Base-by-base conservation (phyloP, 2,113 vertebrate species). In the Platichthys stellatus region DNA sequence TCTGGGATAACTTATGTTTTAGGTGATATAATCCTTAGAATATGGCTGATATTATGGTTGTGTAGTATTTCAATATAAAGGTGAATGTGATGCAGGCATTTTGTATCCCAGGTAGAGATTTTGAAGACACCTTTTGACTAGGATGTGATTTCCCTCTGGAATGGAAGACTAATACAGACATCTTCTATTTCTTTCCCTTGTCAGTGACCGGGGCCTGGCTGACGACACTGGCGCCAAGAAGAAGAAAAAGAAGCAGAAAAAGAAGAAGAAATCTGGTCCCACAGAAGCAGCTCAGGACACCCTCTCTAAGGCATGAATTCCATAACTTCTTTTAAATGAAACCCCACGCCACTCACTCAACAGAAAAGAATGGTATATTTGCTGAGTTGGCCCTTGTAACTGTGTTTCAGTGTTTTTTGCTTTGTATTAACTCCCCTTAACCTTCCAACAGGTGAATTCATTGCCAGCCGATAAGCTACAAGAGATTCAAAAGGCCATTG, bases 401-500 rank as follows among this genome's bases (percentile, higher is more conserved):
- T 3, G 5, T 10, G 1, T 23, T 56, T 53, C 7, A n/a, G 1
- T 64, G 18, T 51, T 53, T 53, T 51, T 0, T 63, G 3, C 12
- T 6, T 51, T 68, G 38, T 28, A 24, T 2, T 17, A 62, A 17
- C 3, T 35, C 0, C 2, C 71, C 23, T 68, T 26, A 28, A 21
- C 56, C 71, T 28, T 66, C 17, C 24, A 81, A 69, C 82, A 99
- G 97, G 96, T 98, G 89, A 99, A 97, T 92, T 96, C 98, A 13
- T 91, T 99, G 84, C 98, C 97, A 2, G 96, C 96, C 43, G 97
- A 99, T 92, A 98, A 97, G 92, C 96, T 99, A 84, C 98, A 99
- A 86, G 98, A 99, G 93, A 99, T 99, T 93, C 98, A 99, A 84
- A 99, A 99, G 93, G 98, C 98, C 89, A 99, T 99, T 6, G 98